These are phyloP conservation scores for Thalassophryne amazonica DNA, from an alignment of 2,797 vertebrate species.

Conservation along the genomic window DNA sequence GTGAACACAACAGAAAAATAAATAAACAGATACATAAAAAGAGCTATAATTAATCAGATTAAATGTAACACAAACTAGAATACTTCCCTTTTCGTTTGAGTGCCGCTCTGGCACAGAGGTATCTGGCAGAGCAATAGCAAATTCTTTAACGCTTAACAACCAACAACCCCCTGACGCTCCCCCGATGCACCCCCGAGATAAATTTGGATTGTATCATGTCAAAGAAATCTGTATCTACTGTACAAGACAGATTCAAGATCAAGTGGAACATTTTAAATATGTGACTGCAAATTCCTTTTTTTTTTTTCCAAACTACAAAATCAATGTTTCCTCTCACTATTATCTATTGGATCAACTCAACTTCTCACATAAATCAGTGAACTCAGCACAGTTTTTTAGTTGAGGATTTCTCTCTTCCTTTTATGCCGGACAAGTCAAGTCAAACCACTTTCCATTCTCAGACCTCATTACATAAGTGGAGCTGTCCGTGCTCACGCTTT, in stretches of 20 bases:
- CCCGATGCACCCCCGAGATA: neutral
- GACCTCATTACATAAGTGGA: conserved; percentile 73
- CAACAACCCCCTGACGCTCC: conserved; percentile 4
- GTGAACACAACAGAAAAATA: conserved; percentile 10
- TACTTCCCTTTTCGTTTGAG: conserved; percentile 25
- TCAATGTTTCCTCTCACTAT: no score
- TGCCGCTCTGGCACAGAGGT: conserved; percentile 2
- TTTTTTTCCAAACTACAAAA: no score
- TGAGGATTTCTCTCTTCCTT: conserved; percentile 51
- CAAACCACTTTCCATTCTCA: conserved; percentile 63
- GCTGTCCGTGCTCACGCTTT: conserved; percentile 45
- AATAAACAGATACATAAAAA: conserved; percentile 7
- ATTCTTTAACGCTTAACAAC: no score
- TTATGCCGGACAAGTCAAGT: conserved; percentile 68
- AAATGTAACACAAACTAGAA: neutral
- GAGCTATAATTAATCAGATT: conserved; percentile 11
- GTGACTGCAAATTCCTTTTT: no score
- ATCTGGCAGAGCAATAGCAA: conserved; percentile 11
- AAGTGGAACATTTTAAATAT: no score
- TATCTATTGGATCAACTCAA: no score
- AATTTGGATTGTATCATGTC: conserved; percentile 1
- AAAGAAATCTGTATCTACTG: no score
- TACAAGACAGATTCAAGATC: conserved; percentile 21
- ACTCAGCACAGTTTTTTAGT: no score
- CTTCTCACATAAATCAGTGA: no score